phyloP scores from a whole-genome alignment of 2,888 invertebrate species.

The Leuctra nigra region DNA sequence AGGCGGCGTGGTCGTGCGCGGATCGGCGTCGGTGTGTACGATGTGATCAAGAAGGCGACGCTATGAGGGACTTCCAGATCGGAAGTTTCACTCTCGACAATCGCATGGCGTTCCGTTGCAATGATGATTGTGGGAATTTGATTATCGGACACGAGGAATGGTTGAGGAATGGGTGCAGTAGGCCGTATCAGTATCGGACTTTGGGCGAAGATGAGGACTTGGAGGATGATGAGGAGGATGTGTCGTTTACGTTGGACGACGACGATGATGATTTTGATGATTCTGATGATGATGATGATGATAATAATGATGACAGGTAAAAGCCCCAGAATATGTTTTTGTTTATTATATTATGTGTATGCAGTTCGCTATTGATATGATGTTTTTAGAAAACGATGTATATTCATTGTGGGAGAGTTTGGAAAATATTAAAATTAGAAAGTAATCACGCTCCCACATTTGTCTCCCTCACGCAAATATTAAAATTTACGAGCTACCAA shows the following conservation, averaged over 20 bases:
- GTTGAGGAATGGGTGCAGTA: conserved; percentile 18
- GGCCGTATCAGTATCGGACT: conserved; percentile 22
- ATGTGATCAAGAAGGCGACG: conserved; percentile 7
- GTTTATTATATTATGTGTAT: no score
- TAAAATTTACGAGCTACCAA: no score
- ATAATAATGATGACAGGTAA: no score
- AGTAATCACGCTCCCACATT: no score
- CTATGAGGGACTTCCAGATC: background rate
- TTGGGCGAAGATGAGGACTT: conserved; percentile 4
- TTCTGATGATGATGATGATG: conserved; percentile 13
- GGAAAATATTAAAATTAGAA: no score
- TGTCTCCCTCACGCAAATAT: no score
- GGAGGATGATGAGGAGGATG: background rate
- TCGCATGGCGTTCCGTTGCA: background rate
- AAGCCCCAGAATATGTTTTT: no score
- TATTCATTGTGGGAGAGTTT: no score
- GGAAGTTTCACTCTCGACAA: conserved; percentile 17
- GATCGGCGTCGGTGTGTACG: conserved; percentile 21
- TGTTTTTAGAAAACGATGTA: no score
- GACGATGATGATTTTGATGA: background rate
- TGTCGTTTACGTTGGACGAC: background rate
- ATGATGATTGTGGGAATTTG: conserved; percentile 4
- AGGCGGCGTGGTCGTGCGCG: conserved; percentile 22
- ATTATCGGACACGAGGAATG: conserved; percentile 1
- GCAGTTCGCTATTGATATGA: no score